Conservation (phyloP, 30 jellyfish, hydroid and myxozoan species). For the Aurelia coerulea region DNA sequence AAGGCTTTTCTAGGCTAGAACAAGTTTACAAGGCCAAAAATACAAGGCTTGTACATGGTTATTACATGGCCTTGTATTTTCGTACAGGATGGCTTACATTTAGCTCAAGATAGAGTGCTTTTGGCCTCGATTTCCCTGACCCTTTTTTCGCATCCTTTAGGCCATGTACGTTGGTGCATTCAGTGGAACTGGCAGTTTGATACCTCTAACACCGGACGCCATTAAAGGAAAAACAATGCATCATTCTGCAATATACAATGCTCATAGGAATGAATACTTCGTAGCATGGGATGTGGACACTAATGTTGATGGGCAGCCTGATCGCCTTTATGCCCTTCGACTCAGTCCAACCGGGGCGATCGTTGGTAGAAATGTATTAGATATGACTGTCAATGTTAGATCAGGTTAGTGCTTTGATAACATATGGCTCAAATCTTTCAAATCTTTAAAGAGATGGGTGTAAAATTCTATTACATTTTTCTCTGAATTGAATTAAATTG, state of each 20-base stretch:
- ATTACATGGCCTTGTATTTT: too few species aligned
- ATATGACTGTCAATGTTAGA: constrained; percentile 19
- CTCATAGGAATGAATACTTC: constrained; percentile 53
- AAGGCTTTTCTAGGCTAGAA: too few species aligned
- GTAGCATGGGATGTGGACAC: constrained; percentile 73
- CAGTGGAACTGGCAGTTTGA: constrained; percentile 33
- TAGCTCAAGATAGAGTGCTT: too few species aligned
- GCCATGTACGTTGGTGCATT: constrained; percentile 74
- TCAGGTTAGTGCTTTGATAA: background rate
- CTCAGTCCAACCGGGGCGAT: constrained; percentile 42
- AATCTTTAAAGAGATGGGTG: too few species aligned
- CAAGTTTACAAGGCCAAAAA: too few species aligned
- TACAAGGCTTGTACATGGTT: too few species aligned
- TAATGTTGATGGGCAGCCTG: constrained; percentile 64
- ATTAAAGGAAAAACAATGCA: constrained; percentile 49
- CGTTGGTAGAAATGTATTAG: constrained; percentile 37
- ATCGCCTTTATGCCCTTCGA: constrained; percentile 47
- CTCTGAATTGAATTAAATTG: too few species aligned
- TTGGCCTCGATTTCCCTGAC: too few species aligned
- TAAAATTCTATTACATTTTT: too few species aligned
- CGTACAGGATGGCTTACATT: too few species aligned
- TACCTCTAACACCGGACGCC: constrained; percentile 48
- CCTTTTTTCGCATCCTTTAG: background rate
- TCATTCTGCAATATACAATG: constrained; percentile 61
- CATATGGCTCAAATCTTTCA: too few species aligned